Base-by-base conservation (phyloP, 2,797 vertebrate genomes). In the Sternarchorhynchus goeldii region DNA sequence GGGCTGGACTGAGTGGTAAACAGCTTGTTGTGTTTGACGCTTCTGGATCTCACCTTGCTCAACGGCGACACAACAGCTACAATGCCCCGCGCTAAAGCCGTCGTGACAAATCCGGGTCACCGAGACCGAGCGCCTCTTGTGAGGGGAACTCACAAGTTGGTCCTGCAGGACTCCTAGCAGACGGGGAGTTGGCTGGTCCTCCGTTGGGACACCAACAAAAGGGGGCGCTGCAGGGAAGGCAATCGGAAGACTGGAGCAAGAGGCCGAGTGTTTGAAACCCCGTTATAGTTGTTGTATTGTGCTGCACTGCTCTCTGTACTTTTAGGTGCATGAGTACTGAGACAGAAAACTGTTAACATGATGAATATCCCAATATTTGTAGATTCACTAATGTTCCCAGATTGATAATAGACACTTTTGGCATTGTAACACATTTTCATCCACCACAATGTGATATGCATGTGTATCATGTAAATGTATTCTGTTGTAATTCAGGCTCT, bases 61-160 rank as follows among this genome's bases (percentile, higher is more conserved):
- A 6, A 57, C 18, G 68, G n/a, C 6, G 57, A 70, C 65, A 77
- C 3, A 39, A 53, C 41, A 25, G 67, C 77, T 79, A 36, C 64
- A 83, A 73, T 74, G 70, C 62, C 63, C 41, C 62, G 69, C 74
- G 29, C 80, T 78, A 79, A 85, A 85, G 80, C n/a, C 14, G 50
- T 83, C 57, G 62, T 75, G 77, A 86, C 86, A 86, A 86, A 86
- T 85, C 77, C 74, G 59, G 82, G 73, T 79, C 83, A 82, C 17
- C 17, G 41, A 77, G 53, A 79, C 55, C 55, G 53, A 2, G 25
- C 68, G n/a, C 76, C 71, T 80, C 31, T 53, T 1, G 36, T 55
- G 55, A 64, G 69, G 55, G 67, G 58, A 41, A 77, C 64, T 74
- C 60, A 16, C 16, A 21, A 80, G 62, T 58, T 56, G 69, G 64